Evolutionary conservation across 1,140 invertebrate species (phyloP), one percentile per base, ranked within the genome.

Genomic region (Drosophila pachea): DNA sequence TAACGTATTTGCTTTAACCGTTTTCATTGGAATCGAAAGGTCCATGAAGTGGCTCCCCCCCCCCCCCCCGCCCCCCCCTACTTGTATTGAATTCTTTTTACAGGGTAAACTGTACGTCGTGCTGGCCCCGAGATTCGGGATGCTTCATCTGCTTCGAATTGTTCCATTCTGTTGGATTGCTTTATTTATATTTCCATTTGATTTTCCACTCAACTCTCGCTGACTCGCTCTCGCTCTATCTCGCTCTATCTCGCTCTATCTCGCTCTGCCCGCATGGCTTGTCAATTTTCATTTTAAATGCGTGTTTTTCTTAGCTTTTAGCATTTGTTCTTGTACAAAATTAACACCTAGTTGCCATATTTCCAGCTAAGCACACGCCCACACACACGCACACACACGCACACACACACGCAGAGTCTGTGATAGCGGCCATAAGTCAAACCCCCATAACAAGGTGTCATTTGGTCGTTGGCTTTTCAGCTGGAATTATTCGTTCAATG

Each of bases 291-390:
- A 63, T 63, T 66, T 64, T 68, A 58, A 69, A 64, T 64, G 36
- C 14, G 31, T 72, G 61, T 72, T 69, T 67, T 64, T 14, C 54
- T 55, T 47, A 45, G 62, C 53, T 64, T 68, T 61, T 75, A 63
- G 59, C 72, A 53, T 83, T 78, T 84, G 76, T 73, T 78, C 62
- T 61, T 63, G 8, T 35, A 45, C 67, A 67, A 72, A 86, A 86
- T 86, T 86, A 81, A 86, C 81, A 86, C 77, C 74, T 86, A 81
- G 74, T 77, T 71, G 81, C 74, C 64, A 86, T 71, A 81, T 72
- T 86, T 86, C 81, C 70, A 81, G 76, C 64, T 81, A 86, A 86
- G 58, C 48, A 61, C 40, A 16, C 33, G 11, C 35, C 56, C 54
- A 54, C 56, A 67, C 47, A 63, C 62, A 52, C 47, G 42, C 40